Evolutionary conservation across 2,113 vertebrate genomes (phyloP).

Genomic region (Mastomys natalensis): DNA sequence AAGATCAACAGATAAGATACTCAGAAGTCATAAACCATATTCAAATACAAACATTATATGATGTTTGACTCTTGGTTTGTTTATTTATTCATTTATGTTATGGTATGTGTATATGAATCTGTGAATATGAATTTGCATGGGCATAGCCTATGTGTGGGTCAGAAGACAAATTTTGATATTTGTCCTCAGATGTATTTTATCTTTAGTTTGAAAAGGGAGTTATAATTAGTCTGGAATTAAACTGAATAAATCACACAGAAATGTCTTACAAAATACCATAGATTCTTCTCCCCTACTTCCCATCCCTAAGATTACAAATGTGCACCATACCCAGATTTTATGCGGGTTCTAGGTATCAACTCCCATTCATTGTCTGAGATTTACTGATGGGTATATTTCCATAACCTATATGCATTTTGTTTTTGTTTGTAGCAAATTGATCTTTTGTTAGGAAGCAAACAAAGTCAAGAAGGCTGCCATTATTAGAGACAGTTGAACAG

Average conservation of each 20-base stretch:
- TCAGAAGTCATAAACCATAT: not conserved
- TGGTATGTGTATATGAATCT: not conserved
- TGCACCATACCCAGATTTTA: not conserved
- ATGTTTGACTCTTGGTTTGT: not conserved
- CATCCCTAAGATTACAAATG: not conserved
- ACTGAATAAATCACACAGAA: not conserved
- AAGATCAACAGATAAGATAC: not conserved
- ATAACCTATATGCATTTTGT: not conserved
- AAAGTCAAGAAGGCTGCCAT: not conserved
- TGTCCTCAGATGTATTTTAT: not conserved
- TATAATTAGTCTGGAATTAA: not conserved
- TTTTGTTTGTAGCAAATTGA: not conserved
- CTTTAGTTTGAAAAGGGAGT: not conserved
- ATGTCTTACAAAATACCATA: not conserved
- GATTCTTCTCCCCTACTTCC: not conserved
- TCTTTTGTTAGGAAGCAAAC: too few species aligned
- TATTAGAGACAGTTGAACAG: not conserved
- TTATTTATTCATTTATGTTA: not conserved
- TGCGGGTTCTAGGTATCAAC: not conserved
- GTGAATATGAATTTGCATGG: not conserved
- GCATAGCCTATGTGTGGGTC: not conserved
- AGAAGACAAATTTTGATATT: not conserved
- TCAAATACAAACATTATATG: not conserved
- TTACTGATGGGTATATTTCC: not conserved
- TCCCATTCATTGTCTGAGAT: accelerated